Evolutionary conservation across 1,140 invertebrate genomes (phyloP).

Genomic region (Neuroterus valhalla): DNA sequence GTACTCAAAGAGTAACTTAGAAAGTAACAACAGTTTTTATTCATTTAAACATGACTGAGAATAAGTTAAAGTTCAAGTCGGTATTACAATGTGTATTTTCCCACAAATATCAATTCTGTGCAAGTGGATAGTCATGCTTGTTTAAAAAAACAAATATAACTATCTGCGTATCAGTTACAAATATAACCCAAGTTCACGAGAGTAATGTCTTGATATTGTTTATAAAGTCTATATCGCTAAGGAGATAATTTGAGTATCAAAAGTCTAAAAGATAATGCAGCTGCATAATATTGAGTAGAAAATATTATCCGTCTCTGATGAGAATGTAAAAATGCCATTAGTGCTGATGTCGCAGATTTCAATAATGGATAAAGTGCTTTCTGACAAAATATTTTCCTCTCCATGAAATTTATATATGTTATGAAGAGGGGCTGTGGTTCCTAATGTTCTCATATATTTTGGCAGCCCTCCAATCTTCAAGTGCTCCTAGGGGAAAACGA

Average conservation of each 20-base stretch:
- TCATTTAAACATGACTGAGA: too few species aligned
- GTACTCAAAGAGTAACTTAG: too few species aligned
- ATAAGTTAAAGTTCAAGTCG: too few species aligned
- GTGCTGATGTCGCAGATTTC: background rate
- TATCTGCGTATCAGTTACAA: background rate
- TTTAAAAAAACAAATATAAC: background rate
- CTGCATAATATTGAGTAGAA: background rate
- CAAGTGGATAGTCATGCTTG: too few species aligned
- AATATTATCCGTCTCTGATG: too few species aligned
- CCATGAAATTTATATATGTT: background rate
- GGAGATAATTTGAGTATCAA: background rate
- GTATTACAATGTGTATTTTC: too few species aligned
- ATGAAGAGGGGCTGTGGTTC: background rate
- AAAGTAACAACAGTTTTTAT: too few species aligned
- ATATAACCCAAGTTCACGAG: conserved; percentile 2
- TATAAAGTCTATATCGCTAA: background rate
- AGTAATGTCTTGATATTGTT: background rate
- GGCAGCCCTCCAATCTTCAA: conserved; percentile 2
- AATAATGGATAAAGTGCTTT: conserved; percentile 3
- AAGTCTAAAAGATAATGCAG: conserved; percentile 1
- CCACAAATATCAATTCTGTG: too few species aligned
- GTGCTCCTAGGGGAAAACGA: background rate
- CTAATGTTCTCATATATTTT: background rate
- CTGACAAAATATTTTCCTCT: background rate
- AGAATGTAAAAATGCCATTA: background rate